Evolutionary conservation across 2,888 invertebrate genomes (phyloP), one percentile per base, ranked within the genome.

Genomic region (Chirona hameri): DNA sequence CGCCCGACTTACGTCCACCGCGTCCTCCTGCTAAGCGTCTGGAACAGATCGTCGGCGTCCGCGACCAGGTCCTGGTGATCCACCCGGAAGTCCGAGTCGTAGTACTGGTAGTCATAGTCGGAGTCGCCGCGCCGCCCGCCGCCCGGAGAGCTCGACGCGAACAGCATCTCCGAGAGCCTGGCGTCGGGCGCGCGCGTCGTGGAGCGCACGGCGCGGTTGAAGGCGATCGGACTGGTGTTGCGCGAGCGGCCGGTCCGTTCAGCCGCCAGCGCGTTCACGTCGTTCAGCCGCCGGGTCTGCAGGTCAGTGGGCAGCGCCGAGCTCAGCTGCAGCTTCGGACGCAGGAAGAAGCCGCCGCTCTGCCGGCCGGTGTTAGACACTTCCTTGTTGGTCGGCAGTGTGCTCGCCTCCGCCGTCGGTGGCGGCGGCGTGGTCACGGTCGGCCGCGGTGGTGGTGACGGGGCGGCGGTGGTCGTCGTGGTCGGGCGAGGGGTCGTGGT

Each of bases 341-440:
- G 80, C 80, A 80, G 27, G 80, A 80, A 80, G 29, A 80, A 80
- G 52, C 80, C 80, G 52, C 80, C 80, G 27, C 27, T 80, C 48
- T 80, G 80, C 15, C 80, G 80, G 48, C 80, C 52, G 27, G 52
- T 27, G 18, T 15, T 29, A 18, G 52, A 24, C 15, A 52, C 80
- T 29, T 80, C 80, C 52, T 80, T 80, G 80, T 80, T 80, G 29
- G 80, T 80, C 15, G 80, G 80, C 52, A 80, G 80, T 10, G 80
- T 80, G 80, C 52, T 80, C 4, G 29, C 27, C 52, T 80, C 52
- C 1, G 29, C 18, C 14, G 52, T 15, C 48, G 80, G 80, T 14
- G 80, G 14, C 27, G 27, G n/a, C 15, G 80, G 52, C 15, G 80
- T 80, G 27, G 55, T 55, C 9, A 31, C 14, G 29, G 52, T 18